Percentiles rank a stretch among this genome's conserved stretches.
Evolutionary conservation across 2,888 invertebrate genomes (phyloP).

Genomic region (Sepioteuthis lessoniana): DNA sequence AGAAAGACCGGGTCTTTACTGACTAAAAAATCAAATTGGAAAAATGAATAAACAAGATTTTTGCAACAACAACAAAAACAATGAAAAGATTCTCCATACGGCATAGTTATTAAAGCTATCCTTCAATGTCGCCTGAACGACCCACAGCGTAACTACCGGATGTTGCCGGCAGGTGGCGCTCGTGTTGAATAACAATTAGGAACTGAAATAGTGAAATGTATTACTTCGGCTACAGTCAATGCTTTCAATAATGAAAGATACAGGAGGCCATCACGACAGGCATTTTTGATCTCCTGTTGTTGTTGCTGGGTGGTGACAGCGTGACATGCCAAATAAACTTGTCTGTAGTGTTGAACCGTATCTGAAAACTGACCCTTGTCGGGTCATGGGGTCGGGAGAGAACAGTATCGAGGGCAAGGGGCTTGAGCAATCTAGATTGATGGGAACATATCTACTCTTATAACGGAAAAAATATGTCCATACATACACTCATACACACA

Average conservation of each 20-base stretch:
- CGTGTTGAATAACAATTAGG: not conserved
- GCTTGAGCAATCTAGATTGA: not conserved
- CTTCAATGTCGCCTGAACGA: not conserved
- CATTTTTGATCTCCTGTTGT: not conserved
- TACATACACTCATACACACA: not conserved
- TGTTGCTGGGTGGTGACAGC: not conserved
- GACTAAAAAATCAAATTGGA: too few relatives aligned
- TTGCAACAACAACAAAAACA: too few relatives aligned
- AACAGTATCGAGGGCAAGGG: not conserved
- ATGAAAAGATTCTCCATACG: too few relatives aligned
- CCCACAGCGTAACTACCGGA: not conserved
- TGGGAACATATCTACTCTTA: not conserved
- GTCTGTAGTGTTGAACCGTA: not conserved
- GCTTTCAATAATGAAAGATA: not conserved
- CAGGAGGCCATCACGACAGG: too few relatives aligned
- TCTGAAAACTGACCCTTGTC: not conserved
- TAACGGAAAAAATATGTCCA: not conserved
- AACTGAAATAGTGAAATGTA: not conserved
- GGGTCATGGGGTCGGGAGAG: not conserved
- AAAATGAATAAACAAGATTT: too few relatives aligned
- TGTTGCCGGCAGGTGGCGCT: not conserved
- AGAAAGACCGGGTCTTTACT: too few relatives aligned
- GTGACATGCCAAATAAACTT: slow-evolving; percentile 1
- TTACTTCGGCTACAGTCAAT: not conserved
- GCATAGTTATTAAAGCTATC: too few relatives aligned